phyloP scores from a whole-genome alignment of 2,797 vertebrate genomes.

The Podargus strigoides region DNA sequence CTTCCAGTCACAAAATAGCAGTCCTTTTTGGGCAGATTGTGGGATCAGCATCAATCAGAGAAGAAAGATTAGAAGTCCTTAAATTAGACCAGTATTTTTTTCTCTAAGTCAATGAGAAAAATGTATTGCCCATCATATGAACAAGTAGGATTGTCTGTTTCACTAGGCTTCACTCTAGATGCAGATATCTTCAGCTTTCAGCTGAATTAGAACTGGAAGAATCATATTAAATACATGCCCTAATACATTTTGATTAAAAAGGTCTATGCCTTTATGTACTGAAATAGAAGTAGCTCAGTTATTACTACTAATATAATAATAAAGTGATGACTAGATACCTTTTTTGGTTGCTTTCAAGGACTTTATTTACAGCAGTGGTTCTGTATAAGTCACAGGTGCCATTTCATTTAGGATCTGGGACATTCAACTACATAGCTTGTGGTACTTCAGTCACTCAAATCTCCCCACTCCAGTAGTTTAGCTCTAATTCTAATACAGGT shows the following conservation, averaged over 20 bases:
- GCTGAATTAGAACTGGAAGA: neutral
- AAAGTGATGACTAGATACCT: neutral
- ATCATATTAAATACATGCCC: neutral
- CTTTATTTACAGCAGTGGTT: neutral
- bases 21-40: neutral
- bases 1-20: neutral
- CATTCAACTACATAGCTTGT: neutral
- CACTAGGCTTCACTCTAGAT: neutral
- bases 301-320: neutral
- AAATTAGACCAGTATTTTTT: neutral
- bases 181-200: neutral
- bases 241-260: neutral
- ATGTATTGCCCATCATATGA: neutral
- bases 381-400: neutral
- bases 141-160: neutral
- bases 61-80: neutral
- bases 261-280: neutral
- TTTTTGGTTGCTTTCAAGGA: neutral
- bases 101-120: neutral
- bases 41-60: neutral
- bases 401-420: neutral
- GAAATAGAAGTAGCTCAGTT: neutral
- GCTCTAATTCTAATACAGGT: neutral
- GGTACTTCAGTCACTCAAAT: neutral
- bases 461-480: neutral